A percentile compares a stretch with the other conserved stretches of the same genome.
These are phyloP conservation scores for Coecobrya sp. DNA, from an alignment of 2,888 invertebrate genomes.

Conservation along the genomic window DNA sequence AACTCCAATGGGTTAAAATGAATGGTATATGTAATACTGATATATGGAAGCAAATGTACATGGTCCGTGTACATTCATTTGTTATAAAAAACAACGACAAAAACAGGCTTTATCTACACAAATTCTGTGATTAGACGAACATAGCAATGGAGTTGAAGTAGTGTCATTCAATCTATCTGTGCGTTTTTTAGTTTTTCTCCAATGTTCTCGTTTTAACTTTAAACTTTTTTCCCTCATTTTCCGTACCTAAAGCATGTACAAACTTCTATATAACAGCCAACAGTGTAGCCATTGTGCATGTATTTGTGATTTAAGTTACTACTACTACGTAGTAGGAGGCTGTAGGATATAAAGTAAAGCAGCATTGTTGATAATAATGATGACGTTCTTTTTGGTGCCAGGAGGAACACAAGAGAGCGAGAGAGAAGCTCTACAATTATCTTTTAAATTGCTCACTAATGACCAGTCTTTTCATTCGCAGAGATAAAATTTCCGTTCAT, in stretches of 20 bases:
- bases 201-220: constrained; percentile 6
- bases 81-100: background rate
- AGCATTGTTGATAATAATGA: constrained; percentile 28
- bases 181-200: constrained; percentile 4
- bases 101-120: background rate
- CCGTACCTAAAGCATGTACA: too few relatives aligned
- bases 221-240: background rate
- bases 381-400: constrained; percentile 55
- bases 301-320: background rate
- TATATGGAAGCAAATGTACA: background rate
- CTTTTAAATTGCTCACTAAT: constrained; percentile 69
- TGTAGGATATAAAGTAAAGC: background rate
- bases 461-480: constrained; percentile 62
- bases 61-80: background rate
- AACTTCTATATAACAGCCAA: too few relatives aligned
- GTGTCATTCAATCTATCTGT: constrained; percentile 2
- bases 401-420: constrained; percentile 43
- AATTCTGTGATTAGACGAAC: constrained; percentile 3
- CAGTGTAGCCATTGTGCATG: too few relatives aligned
- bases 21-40: background rate
- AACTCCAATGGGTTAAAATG: background rate
- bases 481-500: constrained; percentile 40
- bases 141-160: background rate
- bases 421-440: constrained; percentile 58
- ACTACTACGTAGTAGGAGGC: background rate